These are phyloP conservation scores for Lycorma delicatula DNA, from an alignment of 1,140 invertebrate species.

Conservation along the genomic window DNA sequence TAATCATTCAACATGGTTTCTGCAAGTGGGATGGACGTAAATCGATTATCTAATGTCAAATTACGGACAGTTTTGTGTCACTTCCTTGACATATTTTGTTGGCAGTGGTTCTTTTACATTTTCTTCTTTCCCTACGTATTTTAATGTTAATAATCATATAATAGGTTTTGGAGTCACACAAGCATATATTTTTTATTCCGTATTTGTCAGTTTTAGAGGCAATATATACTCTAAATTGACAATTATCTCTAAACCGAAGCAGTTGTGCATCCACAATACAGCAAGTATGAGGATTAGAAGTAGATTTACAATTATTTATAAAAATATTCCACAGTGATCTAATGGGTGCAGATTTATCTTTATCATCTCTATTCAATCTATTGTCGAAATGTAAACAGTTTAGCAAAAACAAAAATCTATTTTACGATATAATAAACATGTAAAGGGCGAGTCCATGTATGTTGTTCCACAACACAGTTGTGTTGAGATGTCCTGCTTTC, in stretches of 20 bases:
- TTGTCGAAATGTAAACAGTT: background rate
- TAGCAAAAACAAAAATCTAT: background rate
- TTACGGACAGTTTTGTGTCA: background rate
- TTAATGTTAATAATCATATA: background rate
- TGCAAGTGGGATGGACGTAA: background rate
- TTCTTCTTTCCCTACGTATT: background rate
- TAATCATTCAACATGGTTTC: background rate
- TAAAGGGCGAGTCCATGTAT: background rate
- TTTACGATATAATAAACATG: background rate
- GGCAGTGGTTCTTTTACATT: background rate
- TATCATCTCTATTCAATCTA: background rate
- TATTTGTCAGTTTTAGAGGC: background rate
- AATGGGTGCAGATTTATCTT: background rate
- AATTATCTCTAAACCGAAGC: background rate
- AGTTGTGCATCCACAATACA: background rate
- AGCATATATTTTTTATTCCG: background rate
- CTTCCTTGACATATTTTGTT: background rate
- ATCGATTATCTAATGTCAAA: background rate
- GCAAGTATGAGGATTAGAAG: background rate
- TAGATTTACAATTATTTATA: background rate
- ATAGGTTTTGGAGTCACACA: background rate
- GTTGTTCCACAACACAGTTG: background rate
- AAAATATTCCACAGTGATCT: background rate
- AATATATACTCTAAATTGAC: background rate
- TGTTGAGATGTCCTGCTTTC: background rate